Base-by-base conservation (phyloP, 2,888 invertebrate species). In the Hypolimnas misippus region DNA sequence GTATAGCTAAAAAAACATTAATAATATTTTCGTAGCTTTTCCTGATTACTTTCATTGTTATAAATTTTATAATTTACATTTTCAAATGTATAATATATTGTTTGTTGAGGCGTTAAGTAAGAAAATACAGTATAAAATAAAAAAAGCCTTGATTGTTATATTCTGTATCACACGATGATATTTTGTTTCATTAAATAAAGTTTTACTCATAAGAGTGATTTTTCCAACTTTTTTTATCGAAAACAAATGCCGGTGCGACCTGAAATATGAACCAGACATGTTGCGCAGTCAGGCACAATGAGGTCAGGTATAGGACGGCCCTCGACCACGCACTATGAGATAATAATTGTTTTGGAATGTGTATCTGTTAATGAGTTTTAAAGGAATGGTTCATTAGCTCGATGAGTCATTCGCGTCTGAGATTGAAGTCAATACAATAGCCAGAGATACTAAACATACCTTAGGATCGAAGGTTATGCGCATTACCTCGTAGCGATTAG, bases 311-410 rank as follows among this genome's bases (percentile, higher is more conserved):
- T 56, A 65, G 62, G 63, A 55, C 57, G 46, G 44, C n/a, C 40
- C 17, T 44, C 40, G 5, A 33, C 49, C 44, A 55, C 46, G 56
- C 46, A 49, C 40, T 38, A 56, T 38, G 42, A 66, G 54, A 66
- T 66, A 66, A 63, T 51, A 57, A 63, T 56, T 54, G 66, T 63
- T 63, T 51, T 57, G 52, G 57, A 50, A 53, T 63, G 52, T 54
- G 31, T 44, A 57, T 58, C 53, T 54, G 61, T 50, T 64, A 54
- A 65, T 57, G 61, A 53, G 42, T 35, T 49, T 21, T 57, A 56
- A 63, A 60, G 51, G 46, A 59, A 56, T 12, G 50, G 58, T 59
- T 63, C 50, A 60, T 60, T 63, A 63, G 49, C 38, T 57, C n/a
- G 38, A 38, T 53, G 63, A 66, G 7, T 60, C 57, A 60, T 42